phyloP scores from a whole-genome alignment of 2,113 vertebrate species.

The Hystrix cristata region DNA sequence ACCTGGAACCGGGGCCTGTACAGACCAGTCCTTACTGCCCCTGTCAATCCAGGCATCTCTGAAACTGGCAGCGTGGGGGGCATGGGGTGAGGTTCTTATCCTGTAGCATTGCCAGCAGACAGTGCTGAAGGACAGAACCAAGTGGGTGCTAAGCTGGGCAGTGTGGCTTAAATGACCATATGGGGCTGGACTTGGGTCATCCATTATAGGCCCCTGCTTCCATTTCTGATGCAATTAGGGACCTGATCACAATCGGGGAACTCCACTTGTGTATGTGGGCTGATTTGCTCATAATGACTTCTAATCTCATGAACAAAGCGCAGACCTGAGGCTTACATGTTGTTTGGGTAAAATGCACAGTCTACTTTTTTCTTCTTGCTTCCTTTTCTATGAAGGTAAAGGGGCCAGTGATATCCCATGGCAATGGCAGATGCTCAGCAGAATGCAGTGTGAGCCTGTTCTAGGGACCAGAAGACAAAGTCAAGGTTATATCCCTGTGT shows the following conservation, averaged over 20 bases:
- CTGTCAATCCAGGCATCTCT: neutral
- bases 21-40: neutral
- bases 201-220: neutral
- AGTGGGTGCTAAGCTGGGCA: neutral
- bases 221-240: neutral
- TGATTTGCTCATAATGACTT: neutral
- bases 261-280: neutral
- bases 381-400: neutral
- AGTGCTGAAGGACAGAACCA: neutral
- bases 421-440: neutral
- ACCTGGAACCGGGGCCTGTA: neutral
- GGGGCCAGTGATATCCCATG: neutral
- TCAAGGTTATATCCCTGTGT: neutral
- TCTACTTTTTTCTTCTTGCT: neutral
- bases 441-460: neutral
- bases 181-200: neutral
- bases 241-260: neutral
- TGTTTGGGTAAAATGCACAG: neutral
- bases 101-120: neutral
- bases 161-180: rapidly evolving
- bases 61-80: constrained; percentile 28
- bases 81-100: neutral
- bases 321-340: neutral
- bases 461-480: neutral
- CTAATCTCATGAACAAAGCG: neutral